phyloP scores from a whole-genome alignment of 2,888 invertebrate genomes.

The Drosophila pullipes region DNA sequence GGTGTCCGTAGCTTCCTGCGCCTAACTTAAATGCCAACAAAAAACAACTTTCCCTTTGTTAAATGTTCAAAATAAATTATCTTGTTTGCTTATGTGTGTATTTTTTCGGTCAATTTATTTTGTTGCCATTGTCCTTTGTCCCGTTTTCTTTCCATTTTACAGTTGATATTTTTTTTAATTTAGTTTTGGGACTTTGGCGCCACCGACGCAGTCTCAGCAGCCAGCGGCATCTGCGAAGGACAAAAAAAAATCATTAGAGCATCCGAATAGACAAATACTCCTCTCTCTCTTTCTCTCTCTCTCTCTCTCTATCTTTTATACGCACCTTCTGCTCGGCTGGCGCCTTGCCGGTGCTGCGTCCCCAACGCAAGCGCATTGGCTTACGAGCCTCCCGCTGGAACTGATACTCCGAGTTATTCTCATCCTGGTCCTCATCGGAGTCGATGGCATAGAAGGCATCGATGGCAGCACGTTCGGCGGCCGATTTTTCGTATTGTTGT shows the following conservation, averaged over 20 bases:
- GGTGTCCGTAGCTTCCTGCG: constrained; percentile 39
- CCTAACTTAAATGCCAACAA: constrained; percentile 43
- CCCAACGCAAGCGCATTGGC: constrained; percentile 84
- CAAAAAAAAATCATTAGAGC: background rate
- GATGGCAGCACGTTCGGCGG: constrained; percentile 32
- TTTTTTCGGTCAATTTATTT: constrained; percentile 16
- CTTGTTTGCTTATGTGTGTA: constrained; percentile 27
- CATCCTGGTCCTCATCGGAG: constrained; percentile 39
- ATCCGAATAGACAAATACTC: background rate
- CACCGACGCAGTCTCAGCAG: constrained; percentile 43
- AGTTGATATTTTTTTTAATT: constrained; percentile 18
- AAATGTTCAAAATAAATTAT: constrained; percentile 30
- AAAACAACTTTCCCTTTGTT: constrained; percentile 49
- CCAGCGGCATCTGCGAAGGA: constrained; percentile 21
- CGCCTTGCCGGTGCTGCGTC: constrained; percentile 82
- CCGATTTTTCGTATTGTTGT: constrained; percentile 57
- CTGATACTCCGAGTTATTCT: constrained; percentile 60
- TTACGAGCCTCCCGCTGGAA: constrained; percentile 83
- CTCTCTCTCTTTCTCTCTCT: no score
- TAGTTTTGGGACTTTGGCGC: constrained; percentile 61
- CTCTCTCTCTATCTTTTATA: no score
- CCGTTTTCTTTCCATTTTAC: constrained; percentile 13
- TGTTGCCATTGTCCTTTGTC: constrained; percentile 37
- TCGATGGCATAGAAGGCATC: background rate
- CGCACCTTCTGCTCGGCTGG: constrained; percentile 63